Percentiles rank a stretch among this genome's conserved stretches.
Evolutionary conservation across 2,113 vertebrate genomes (phyloP).

Genomic region (Hymenochirus boettgeri): DNA sequence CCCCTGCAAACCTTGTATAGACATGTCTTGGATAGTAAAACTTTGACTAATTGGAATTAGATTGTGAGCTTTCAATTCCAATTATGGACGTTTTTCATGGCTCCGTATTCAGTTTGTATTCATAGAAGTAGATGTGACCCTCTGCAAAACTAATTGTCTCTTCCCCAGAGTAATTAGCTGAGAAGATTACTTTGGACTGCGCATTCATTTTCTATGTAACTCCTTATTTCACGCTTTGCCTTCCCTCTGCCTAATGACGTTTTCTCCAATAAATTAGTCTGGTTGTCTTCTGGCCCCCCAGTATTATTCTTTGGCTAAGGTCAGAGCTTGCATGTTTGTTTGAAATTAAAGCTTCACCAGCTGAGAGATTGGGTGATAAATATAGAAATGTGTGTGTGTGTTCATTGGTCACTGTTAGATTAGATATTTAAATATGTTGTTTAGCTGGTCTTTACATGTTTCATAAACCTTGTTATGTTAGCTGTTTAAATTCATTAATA

Average conservation of each 20-base stretch:
- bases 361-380: neutral
- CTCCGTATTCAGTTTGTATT: neutral
- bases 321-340: conserved; percentile 1
- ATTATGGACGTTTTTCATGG: neutral
- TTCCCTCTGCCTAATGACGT: conserved; percentile 26
- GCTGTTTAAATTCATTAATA: neutral
- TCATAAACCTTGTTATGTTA: no score
- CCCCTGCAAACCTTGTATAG: no score
- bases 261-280: conserved; percentile 16
- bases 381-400: no score
- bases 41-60: neutral
- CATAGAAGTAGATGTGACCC: conserved; percentile 32
- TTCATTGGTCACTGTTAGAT: neutral
- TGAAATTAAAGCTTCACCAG: neutral
- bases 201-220: conserved; percentile 34
- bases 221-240: conserved; percentile 37
- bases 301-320: conserved; percentile 5
- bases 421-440: neutral
- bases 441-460: no score
- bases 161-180: conserved; percentile 35
- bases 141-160: conserved; percentile 34
- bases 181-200: conserved; percentile 35
- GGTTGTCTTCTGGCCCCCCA: neutral
- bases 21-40: no score
- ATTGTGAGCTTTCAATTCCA: neutral